Evolutionary conservation across 2,113 vertebrate genomes (phyloP).

Genomic region (Colossoma macropomum): DNA sequence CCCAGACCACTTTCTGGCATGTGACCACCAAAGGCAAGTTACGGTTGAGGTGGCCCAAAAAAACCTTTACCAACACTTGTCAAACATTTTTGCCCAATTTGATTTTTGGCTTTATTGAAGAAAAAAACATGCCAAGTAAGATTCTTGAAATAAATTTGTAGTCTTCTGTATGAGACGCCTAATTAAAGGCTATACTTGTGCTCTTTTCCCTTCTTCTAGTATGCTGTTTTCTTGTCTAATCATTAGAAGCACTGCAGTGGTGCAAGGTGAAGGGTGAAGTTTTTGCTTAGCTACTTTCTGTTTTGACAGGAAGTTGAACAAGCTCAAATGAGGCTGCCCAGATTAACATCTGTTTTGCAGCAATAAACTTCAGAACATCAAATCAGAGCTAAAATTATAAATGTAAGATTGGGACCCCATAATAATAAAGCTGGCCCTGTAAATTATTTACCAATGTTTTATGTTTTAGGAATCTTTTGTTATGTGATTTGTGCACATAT

Average conservation of each 20-base stretch:
- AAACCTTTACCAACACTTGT: conserved; percentile 3
- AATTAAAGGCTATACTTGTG: conserved; percentile 11
- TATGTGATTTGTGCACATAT: conserved; percentile 68
- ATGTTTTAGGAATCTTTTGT: conserved; percentile 25
- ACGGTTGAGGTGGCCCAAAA: conserved; percentile 6
- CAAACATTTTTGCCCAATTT: background rate
- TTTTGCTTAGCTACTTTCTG: conserved; percentile 42
- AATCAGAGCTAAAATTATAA: conserved; percentile 9
- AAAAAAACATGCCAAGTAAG: background rate
- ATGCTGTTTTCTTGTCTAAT: conserved; percentile 33
- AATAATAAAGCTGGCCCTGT: conserved; percentile 39
- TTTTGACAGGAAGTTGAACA: conserved; percentile 52
- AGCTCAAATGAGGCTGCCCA: conserved; percentile 43
- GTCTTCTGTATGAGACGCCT: background rate
- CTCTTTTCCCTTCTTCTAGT: conserved; percentile 17
- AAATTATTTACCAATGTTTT: conserved; percentile 11
- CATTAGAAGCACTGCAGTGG: conserved; percentile 30
- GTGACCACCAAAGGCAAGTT: conserved; percentile 35
- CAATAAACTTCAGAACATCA: conserved; percentile 23
- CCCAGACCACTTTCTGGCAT: conserved; percentile 33
- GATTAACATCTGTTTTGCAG: conserved; percentile 54
- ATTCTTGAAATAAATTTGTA: background rate
- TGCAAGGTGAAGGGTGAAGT: conserved; percentile 38
- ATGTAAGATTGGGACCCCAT: conserved; percentile 14
- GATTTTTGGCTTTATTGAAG: background rate